phyloP scores from a whole-genome alignment of 1,140 invertebrate genomes.

The Cydia pomonella region DNA sequence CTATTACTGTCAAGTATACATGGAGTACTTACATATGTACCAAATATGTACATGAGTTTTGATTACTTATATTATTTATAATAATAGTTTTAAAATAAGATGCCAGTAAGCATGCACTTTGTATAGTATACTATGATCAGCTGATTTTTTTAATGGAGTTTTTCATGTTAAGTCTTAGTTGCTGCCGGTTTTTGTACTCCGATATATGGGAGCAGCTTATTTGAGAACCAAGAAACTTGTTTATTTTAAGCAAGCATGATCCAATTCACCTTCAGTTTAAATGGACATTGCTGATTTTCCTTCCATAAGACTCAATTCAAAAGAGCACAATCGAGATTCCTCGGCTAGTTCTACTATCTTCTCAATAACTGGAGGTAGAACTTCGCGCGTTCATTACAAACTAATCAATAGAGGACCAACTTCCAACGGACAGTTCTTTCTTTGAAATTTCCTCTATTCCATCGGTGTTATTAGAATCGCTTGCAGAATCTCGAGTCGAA shows the following conservation, averaged over 20 bases:
- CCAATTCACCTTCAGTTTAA: neutral
- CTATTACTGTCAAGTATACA: too few species aligned
- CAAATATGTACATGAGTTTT: too few species aligned
- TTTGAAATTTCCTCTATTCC: constrained; percentile 11
- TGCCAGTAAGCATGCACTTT: too few species aligned
- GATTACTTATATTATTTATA: too few species aligned
- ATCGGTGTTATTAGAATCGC: neutral
- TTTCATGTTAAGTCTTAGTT: too few species aligned
- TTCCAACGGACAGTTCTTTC: constrained; percentile 13
- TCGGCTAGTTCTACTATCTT: neutral
- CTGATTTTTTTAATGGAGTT: too few species aligned
- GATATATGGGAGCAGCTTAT: too few species aligned
- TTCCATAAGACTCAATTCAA: neutral
- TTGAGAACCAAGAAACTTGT: neutral
- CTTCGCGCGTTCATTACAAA: constrained; percentile 17
- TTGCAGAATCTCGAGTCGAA: neutral
- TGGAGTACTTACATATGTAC: too few species aligned
- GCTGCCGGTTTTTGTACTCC: too few species aligned
- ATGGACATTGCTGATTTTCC: neutral
- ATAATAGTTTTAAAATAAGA: too few species aligned
- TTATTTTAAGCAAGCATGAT: neutral
- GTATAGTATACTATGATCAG: too few species aligned
- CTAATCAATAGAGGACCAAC: constrained; percentile 12
- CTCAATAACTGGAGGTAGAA: constrained; percentile 2
- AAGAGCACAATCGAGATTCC: constrained; percentile 2